These are phyloP conservation scores for Oxyteleia sp. DNA, from an alignment of 2,888 invertebrate genomes.

Conservation along the genomic window DNA sequence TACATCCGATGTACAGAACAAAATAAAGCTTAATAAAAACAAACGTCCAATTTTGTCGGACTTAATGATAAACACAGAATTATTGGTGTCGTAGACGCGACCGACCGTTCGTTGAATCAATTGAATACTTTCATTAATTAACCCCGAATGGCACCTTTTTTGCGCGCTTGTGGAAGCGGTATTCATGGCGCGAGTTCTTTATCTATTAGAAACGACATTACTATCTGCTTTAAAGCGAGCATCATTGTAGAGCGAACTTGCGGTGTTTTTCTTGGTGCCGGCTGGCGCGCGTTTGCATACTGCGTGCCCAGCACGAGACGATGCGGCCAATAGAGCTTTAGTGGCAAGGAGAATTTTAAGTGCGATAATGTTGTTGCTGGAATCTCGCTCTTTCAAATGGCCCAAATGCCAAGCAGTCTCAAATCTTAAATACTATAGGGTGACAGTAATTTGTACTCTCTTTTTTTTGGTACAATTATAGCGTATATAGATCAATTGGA, in stretches of 20 bases:
- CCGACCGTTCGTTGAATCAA: constrained; percentile 25
- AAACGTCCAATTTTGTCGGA: constrained; percentile 30
- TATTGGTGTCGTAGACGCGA: constrained; percentile 29
- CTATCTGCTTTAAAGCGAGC: constrained; percentile 40
- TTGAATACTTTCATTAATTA: constrained; percentile 50
- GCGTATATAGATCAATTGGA: too few species aligned
- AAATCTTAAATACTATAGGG: constrained; percentile 34
- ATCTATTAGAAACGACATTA: constrained; percentile 49
- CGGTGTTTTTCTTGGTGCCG: constrained; percentile 39
- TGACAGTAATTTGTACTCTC: constrained; percentile 27
- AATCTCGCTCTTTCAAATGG: constrained; percentile 37
- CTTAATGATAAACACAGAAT: constrained; percentile 36
- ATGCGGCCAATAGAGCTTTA: constrained; percentile 20
- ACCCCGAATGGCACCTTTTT: constrained; percentile 26
- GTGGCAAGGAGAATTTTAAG: constrained; percentile 39
- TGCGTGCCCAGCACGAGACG: constrained; percentile 8
- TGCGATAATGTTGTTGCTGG: constrained; percentile 41
- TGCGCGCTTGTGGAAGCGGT: constrained; percentile 18
- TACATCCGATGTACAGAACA: constrained; percentile 9
- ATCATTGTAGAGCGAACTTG: constrained; percentile 32
- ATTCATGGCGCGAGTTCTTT: constrained; percentile 41
- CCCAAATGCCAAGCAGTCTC: constrained; percentile 16
- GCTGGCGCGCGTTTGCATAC: constrained; percentile 36
- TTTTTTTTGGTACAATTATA: too few species aligned
- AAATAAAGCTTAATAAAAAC: constrained; percentile 15